These are phyloP conservation scores for Chelonus formosanus DNA, from an alignment of 2,888 invertebrate genomes.

Conservation along the genomic window DNA sequence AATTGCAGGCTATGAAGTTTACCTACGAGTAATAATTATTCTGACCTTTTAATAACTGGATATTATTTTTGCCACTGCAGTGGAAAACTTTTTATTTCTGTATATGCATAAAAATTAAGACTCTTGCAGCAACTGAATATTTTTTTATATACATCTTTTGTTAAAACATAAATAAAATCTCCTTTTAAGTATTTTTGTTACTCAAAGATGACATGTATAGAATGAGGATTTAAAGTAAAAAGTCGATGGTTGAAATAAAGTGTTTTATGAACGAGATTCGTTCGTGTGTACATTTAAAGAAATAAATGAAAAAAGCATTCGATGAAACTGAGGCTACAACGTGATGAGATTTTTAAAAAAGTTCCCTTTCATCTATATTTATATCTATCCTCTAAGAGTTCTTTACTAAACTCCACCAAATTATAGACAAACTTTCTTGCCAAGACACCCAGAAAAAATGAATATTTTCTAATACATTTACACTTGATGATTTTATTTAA, in stretches of 20 bases:
- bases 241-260: constrained; percentile 14
- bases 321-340: constrained; percentile 24
- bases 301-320: neutral
- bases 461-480: neutral
- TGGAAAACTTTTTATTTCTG: neutral
- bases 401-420: constrained; percentile 6
- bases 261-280: constrained; percentile 6
- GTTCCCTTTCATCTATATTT: neutral
- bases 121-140: too few relatives aligned
- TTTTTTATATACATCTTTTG: neutral
- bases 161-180: neutral
- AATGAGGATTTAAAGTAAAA: constrained; percentile 15
- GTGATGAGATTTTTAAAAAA: constrained; percentile 33
- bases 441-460: neutral
- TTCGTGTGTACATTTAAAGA: constrained; percentile 8
- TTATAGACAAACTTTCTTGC: constrained; percentile 5
- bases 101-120: neutral
- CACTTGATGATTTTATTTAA: too few relatives aligned
- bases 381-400: constrained; percentile 4
- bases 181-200: constrained; percentile 7
- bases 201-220: neutral
- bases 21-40: neutral
- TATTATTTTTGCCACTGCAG: neutral
- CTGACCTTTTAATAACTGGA: too few relatives aligned
- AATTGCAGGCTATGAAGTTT: neutral